Evolutionary conservation across 2,797 vertebrate genomes (phyloP).

Genomic region (Antennarius maculatus): DNA sequence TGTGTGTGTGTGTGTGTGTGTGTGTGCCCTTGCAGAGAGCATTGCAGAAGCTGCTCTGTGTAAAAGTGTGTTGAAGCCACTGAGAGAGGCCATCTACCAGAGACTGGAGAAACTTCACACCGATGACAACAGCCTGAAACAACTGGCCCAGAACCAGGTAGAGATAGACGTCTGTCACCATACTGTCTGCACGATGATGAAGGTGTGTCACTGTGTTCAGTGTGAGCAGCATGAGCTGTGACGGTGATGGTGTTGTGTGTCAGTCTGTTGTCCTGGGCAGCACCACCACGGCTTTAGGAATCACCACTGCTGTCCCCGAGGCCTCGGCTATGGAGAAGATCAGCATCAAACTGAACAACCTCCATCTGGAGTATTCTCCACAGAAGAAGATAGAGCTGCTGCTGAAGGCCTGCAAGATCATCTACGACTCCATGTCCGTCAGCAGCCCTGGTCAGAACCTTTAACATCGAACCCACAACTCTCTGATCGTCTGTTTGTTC

Average conservation of each 20-base stretch:
- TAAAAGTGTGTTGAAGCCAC: conserved; percentile 94
- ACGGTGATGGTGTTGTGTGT: conserved; percentile 24
- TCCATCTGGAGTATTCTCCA: conserved; percentile 94
- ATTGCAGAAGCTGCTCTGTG: conserved; percentile 91
- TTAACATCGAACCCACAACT: neutral
- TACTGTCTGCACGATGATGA: neutral
- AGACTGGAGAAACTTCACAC: conserved; percentile 87
- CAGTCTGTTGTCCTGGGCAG: conserved; percentile 81
- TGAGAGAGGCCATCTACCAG: conserved; percentile 87
- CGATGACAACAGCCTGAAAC: conserved; percentile 81
- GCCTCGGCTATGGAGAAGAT: conserved; percentile 91
- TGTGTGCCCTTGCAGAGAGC: conserved; percentile 78
- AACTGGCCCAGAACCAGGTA: conserved; percentile 90
- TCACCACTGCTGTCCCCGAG: conserved; percentile 94
- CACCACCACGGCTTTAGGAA: conserved; percentile 92
- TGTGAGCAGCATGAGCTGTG: neutral
- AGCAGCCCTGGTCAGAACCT: conserved; percentile 84
- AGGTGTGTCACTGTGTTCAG: no score
- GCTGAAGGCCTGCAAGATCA: conserved; percentile 96
- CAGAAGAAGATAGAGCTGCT: conserved; percentile 94
- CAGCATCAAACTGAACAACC: conserved; percentile 85
- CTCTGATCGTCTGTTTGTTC: neutral
- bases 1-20: no score
- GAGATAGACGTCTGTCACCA: neutral
- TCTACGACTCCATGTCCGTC: conserved; percentile 96